Evolutionary conservation across 2,113 vertebrate genomes (phyloP), one percentile per base, ranked within the genome.

Genomic region (Elachura formosa): DNA sequence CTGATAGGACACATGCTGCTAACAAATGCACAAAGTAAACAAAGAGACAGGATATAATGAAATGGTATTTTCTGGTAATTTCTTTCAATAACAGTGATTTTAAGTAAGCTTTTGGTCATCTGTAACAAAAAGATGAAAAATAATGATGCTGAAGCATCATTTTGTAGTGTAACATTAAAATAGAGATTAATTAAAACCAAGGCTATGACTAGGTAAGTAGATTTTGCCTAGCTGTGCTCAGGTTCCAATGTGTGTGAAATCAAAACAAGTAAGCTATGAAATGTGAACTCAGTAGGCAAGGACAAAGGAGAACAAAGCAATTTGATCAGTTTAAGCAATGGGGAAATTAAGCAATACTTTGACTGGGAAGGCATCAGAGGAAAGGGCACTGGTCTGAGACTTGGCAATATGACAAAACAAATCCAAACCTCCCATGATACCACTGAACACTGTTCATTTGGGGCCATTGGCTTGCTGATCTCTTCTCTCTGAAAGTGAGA

Each of bases 301-400:
- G 67, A 55, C 88, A 91, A 90, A 93, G 55, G 45, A 7, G 2
- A 93, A 74, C 52, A 84, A 92, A 94, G 77, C 40, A 63, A 63
- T 92, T 58, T 86, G 72, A 72, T 88, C 68, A 43, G 48, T 86
- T 89, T 87, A 71, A 90, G 91, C 56, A 83, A 72, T 40, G 49
- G 78, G 36, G 36, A 92, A 75, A 89, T 93, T 10, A 90, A 92
- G 84, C 84, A 92, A 89, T 92, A 75, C 83, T 92, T 97, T 84
- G 46, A 46, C 43, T 55, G 61, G 9, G 25, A 36, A 78, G 64
- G 76, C 86, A 78, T 24, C 16, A 38, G 93, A 64, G 56, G 56
- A 92, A 89, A 93, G 56, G 88, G 64, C 59, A 84, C 14, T 87
- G 49, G 41, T 82, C 66, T 69, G 58, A 73, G 66, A 36, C 71